These are phyloP conservation scores for Gymnobelideus leadbeateri DNA, from an alignment of 2,113 vertebrate species.

Conservation along the genomic window DNA sequence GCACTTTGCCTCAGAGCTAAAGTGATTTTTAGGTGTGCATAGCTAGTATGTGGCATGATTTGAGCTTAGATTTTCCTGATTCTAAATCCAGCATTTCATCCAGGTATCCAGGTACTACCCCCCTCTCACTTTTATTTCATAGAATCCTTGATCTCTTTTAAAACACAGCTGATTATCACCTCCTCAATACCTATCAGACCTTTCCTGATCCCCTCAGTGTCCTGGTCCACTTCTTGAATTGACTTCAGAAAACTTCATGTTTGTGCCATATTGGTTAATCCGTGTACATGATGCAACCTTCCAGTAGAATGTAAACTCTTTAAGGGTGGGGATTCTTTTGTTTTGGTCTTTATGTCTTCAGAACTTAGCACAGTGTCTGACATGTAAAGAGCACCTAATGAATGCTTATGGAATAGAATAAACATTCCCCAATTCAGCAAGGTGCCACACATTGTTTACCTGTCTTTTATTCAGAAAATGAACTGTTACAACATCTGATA, in stretches of 20 bases:
- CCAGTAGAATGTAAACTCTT: background rate
- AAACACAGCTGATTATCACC: background rate
- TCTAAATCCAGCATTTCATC: background rate
- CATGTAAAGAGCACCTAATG: background rate
- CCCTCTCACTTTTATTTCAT: background rate
- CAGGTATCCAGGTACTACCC: background rate
- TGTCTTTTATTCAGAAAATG: slow-evolving; percentile 23
- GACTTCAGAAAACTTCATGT: background rate
- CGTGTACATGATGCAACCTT: background rate
- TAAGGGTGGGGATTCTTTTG: background rate
- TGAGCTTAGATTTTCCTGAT: background rate
- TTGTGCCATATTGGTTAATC: background rate
- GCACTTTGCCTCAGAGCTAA: background rate
- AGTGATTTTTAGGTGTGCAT: background rate
- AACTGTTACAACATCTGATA: background rate
- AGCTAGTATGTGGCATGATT: background rate
- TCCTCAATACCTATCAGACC: background rate
- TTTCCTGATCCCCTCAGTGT: background rate
- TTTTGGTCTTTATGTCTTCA: background rate
- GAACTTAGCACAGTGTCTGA: background rate
- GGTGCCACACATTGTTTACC: background rate
- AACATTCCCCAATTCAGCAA: background rate
- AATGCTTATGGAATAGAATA: background rate
- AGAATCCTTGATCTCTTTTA: background rate
- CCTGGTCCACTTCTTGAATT: background rate